phyloP scores from a whole-genome alignment of 2,797 vertebrate species.

The Lepilemur septentrionalis region DNA sequence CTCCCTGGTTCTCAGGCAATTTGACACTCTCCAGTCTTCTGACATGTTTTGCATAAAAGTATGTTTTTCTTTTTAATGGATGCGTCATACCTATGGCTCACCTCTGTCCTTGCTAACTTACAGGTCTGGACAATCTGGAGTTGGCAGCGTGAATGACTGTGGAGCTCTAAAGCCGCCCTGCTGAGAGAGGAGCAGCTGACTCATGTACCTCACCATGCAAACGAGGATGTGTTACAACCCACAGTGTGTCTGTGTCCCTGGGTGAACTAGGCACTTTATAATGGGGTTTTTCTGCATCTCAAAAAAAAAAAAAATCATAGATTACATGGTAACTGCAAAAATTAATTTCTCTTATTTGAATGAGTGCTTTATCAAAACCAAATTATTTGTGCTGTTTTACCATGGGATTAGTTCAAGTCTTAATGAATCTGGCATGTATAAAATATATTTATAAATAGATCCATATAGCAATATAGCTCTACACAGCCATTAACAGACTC shows the following conservation, averaged over 20 bases:
- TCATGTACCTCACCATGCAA: background rate
- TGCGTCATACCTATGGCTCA: background rate
- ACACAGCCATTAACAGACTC: background rate
- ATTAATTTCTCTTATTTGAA: constrained; percentile 34
- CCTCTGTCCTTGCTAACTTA: background rate
- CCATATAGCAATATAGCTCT: background rate
- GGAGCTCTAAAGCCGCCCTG: background rate
- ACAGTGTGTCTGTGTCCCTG: background rate
- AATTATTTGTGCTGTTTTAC: background rate
- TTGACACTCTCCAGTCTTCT: background rate
- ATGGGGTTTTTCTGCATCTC: background rate
- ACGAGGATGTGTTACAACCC: background rate
- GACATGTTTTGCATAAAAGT: background rate
- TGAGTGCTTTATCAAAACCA: constrained; percentile 25
- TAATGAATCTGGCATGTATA: constrained; percentile 46
- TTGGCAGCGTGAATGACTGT: background rate
- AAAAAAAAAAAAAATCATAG: background rate
- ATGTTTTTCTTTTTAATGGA: background rate
- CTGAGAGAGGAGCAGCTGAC: background rate
- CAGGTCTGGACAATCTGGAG: background rate
- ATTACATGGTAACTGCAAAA: constrained; percentile 37
- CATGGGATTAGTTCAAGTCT: background rate
- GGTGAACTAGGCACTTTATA: background rate
- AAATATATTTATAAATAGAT: constrained; percentile 55
- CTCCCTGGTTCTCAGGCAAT: background rate